phyloP scores from a whole-genome alignment of 2,888 invertebrate species.

The Cosmia pyralina region DNA sequence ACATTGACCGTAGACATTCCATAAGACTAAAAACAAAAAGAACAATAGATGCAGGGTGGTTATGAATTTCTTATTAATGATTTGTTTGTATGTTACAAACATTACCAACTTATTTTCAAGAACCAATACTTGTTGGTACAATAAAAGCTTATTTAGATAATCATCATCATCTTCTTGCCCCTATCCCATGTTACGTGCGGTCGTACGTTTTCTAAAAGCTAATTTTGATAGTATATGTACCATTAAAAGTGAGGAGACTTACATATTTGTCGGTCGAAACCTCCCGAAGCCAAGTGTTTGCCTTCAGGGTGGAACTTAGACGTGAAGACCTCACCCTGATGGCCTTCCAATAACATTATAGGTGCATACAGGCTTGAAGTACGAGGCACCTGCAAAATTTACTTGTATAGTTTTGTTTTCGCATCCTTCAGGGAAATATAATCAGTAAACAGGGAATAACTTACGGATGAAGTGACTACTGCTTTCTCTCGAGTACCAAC shows the following conservation, averaged over 20 bases:
- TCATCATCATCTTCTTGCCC: not conserved
- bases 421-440: not conserved
- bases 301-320: slow-evolving; percentile 99
- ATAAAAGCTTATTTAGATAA: not conserved
- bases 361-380: slow-evolving; percentile 97
- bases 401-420: not conserved
- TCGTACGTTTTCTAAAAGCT: not conserved
- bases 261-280: slow-evolving; percentile 99
- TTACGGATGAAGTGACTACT: slow-evolving; percentile 93
- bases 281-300: slow-evolving; percentile 97
- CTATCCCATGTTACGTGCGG: not conserved
- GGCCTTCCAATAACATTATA: slow-evolving; percentile 98
- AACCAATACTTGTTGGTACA: not conserved
- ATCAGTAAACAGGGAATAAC: slow-evolving; percentile 62
- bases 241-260: slow-evolving; percentile 79
- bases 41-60: not conserved
- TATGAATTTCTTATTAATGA: not conserved
- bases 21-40: slow-evolving; percentile 92
- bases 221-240: not conserved
- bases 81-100: slow-evolving; percentile 1
- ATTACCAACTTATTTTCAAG: not conserved
- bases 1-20: slow-evolving; percentile 99
- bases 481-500: slow-evolving; percentile 94
- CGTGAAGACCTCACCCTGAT: slow-evolving; percentile 98
- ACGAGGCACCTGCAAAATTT: slow-evolving; percentile 91